These are phyloP conservation scores for Hippocampus kuda DNA, from an alignment of 2,797 vertebrate genomes.

Conservation along the genomic window DNA sequence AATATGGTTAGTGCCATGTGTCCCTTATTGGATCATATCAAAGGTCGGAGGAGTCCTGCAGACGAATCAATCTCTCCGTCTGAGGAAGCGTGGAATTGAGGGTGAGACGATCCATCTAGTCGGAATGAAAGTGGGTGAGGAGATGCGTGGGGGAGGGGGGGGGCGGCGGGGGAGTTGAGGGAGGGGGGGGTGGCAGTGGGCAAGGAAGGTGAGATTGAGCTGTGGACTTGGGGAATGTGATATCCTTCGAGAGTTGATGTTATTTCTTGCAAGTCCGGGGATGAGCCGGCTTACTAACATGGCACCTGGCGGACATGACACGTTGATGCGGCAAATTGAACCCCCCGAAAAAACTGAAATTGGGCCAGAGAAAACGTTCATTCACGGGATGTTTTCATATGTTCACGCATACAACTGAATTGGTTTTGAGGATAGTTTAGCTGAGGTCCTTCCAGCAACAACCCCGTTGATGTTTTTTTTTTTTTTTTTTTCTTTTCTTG, in stretches of 20 bases:
- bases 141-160: not conserved
- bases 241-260: conserved; percentile 41
- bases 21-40: conserved; percentile 79
- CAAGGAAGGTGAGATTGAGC: conserved; percentile 54
- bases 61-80: conserved; percentile 70
- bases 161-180: not conserved
- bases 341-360: conserved; percentile 17
- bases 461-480: not conserved
- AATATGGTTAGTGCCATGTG: conserved; percentile 76
- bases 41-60: conserved; percentile 78
- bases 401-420: not conserved
- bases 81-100: conserved; percentile 60
- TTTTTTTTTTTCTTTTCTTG: not conserved
- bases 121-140: conserved; percentile 49
- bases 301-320: not conserved
- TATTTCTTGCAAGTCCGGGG: conserved; percentile 38
- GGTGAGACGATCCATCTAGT: conserved; percentile 69
- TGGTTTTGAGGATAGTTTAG: not conserved
- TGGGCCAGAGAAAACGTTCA: not conserved
- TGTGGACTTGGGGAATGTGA: conserved; percentile 59
- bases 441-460: not conserved
- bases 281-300: conserved; percentile 17
- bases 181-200: conserved; percentile 47
- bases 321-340: not conserved
- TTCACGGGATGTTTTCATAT: not conserved